phyloP scores from a whole-genome alignment of 2,888 invertebrate species.

The Hydroisotoma schaefferi region DNA sequence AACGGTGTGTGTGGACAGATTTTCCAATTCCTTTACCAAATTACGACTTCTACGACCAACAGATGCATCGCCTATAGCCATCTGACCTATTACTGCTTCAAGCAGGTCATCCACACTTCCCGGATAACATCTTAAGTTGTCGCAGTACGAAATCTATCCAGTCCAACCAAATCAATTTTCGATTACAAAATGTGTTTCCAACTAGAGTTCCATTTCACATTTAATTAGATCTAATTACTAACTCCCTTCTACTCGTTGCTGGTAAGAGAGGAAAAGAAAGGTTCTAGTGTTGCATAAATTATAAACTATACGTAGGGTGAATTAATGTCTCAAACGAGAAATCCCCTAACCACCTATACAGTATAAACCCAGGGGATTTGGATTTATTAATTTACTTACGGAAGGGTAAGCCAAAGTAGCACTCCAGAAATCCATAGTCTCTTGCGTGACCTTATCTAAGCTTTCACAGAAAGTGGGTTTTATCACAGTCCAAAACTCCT shows the following conservation, averaged over 20 bases:
- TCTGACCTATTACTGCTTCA: conserved; percentile 33
- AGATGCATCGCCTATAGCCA: conserved; percentile 26
- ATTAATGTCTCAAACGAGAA: neutral
- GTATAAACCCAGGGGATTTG: neutral
- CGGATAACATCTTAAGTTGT: conserved; percentile 37
- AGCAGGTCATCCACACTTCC: conserved; percentile 42
- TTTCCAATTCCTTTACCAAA: conserved; percentile 30
- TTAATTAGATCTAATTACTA: too few species aligned
- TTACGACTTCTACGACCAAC: conserved; percentile 35
- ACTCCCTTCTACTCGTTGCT: too few species aligned
- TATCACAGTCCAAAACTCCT: conserved; percentile 54
- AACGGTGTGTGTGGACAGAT: neutral
- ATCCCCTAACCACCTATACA: neutral
- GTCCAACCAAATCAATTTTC: too few species aligned
- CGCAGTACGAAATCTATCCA: conserved; percentile 30
- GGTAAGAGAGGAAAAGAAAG: too few species aligned
- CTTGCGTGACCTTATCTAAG: conserved; percentile 55
- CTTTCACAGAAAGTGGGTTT: conserved; percentile 54
- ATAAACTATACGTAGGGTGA: too few species aligned
- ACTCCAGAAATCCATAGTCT: conserved; percentile 56
- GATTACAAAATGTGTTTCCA: too few species aligned
- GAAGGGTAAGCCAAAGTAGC: conserved; percentile 38
- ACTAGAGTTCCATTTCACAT: too few species aligned
- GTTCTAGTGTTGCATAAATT: too few species aligned
- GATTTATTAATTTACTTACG: conserved; percentile 33